Percentiles rank a stretch among this genome's conserved stretches.
phyloP scores from a whole-genome alignment of 1,140 invertebrate species.

The Diabrotica virgifera region DNA sequence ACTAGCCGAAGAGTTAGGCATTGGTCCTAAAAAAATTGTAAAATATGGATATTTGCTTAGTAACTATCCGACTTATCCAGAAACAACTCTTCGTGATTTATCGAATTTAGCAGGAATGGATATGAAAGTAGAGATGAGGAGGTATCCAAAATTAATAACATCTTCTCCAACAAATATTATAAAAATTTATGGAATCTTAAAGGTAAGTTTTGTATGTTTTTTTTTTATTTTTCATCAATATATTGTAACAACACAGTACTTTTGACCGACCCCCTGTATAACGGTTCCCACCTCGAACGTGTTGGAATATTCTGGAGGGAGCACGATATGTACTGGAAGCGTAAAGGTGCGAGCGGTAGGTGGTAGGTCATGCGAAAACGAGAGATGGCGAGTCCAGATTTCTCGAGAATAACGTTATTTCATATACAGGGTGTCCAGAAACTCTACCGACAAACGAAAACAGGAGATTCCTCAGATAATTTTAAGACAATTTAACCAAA shows the following conservation, averaged over 20 bases:
- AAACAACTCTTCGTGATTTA: slow-evolving; percentile 49
- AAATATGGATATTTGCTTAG: slow-evolving; percentile 51
- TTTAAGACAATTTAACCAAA: too few relatives aligned
- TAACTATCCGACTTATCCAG: slow-evolving; percentile 50
- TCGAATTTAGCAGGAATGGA: slow-evolving; percentile 47
- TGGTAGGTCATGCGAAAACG: too few relatives aligned
- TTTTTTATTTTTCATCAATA: not conserved
- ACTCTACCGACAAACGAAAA: too few relatives aligned
- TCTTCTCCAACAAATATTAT: slow-evolving; percentile 46
- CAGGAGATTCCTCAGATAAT: too few relatives aligned
- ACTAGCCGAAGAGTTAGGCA: slow-evolving; percentile 44
- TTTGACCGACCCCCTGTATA: too few relatives aligned
- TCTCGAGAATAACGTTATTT: too few relatives aligned
- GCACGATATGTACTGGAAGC: too few relatives aligned
- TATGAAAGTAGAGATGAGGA: slow-evolving; percentile 49
- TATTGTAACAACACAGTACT: not conserved
- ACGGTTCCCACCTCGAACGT: too few relatives aligned
- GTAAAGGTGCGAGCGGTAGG: too few relatives aligned
- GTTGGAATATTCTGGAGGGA: too few relatives aligned
- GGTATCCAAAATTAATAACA: slow-evolving; percentile 51
- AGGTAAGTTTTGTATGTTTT: slow-evolving; percentile 24
- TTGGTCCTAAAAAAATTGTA: slow-evolving; percentile 48
- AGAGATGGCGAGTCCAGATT: too few relatives aligned
- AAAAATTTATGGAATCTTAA: slow-evolving; percentile 50
- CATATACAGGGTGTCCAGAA: too few relatives aligned